Conservation (phyloP, 2,888 invertebrate species). For the Thyatira batis region DNA sequence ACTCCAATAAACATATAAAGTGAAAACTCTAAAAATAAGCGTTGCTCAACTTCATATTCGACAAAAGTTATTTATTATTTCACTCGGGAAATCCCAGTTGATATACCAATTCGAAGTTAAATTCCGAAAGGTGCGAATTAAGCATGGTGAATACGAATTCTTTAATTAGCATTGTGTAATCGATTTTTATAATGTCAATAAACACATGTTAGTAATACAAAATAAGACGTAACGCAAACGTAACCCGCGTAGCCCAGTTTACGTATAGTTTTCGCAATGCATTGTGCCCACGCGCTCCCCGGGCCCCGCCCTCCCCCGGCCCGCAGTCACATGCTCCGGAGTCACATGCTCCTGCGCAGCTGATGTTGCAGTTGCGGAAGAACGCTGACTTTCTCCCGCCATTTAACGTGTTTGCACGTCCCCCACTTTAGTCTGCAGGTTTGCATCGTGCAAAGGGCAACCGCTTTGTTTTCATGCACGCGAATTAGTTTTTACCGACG, state of each 20-base stretch:
- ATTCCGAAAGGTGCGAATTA: not conserved
- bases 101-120: not conserved
- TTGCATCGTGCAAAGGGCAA: slow-evolving; percentile 31
- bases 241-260: slow-evolving; percentile 49
- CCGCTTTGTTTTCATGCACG: slow-evolving; percentile 16
- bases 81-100: not conserved
- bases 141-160: slow-evolving; percentile 10
- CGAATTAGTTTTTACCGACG: not conserved
- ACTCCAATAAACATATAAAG: too few relatives aligned
- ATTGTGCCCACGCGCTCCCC: slow-evolving; percentile 35
- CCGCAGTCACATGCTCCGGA: slow-evolving; percentile 53
- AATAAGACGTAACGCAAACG: slow-evolving; percentile 46
- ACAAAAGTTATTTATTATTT: too few relatives aligned
- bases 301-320: slow-evolving; percentile 9
- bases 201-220: slow-evolving; percentile 48
- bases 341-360: slow-evolving; percentile 49
- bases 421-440: slow-evolving; percentile 8
- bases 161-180: slow-evolving; percentile 53
- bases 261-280: slow-evolving; percentile 60
- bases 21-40: too few relatives aligned
- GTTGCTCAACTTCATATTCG: too few relatives aligned
- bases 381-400: slow-evolving; percentile 52
- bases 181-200: slow-evolving; percentile 52
- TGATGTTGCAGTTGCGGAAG: slow-evolving; percentile 57
- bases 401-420: slow-evolving; percentile 34